Base-by-base conservation (phyloP, 2,113 vertebrate species). In the Cryptotis parvus region DNA sequence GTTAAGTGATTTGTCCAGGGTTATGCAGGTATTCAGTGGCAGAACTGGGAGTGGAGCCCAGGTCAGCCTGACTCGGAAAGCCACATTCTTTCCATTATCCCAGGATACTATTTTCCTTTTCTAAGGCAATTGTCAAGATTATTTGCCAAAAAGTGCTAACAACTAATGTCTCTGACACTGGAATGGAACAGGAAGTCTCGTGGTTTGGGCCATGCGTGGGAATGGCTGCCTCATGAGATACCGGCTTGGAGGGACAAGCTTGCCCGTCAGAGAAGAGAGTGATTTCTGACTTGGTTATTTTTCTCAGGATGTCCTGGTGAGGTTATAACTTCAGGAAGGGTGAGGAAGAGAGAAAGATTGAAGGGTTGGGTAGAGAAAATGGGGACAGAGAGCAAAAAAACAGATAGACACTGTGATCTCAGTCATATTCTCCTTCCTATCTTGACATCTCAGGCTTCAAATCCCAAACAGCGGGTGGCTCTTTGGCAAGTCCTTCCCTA, bases 231-330 rank as follows among this genome's bases (percentile, higher is more conserved):
- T 66, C 78, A 18, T 84, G 84, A 95, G 87, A 92, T 87, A 66
- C 0, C 84, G 73, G 26, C 52, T 68, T 73, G 81, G 4, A 68
- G 84, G 72, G 87, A 31, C 82, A 89, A 91, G 72, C 9, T 35
- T n/a, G 70, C 75, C 84, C 85, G 37, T 76, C 88, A 78, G 85
- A 87, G 41, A 31, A 0, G 0, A n/a, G 69, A 24, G 73, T 94
- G 92, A 89, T 89, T 92, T 95, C 88, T 94, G 72, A 69, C 49
- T 80, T 73, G 63, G 85, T 58, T 94, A 35, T 84, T 94, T 95
- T 70, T 41, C 92, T 96, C 86, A 92, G 92, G 90, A 94, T 74
- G 76, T 95, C 58, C 27, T 85, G 41, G 41, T 88, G 31, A 49
- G 39, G 66, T 87, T 72, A 58, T 82, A 82, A 84, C 89, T 82